Percentiles rank a stretch among this genome's conserved stretches.
Conservation (phyloP, 2,888 invertebrate genomes). For the Andrena trimmerana region DNA sequence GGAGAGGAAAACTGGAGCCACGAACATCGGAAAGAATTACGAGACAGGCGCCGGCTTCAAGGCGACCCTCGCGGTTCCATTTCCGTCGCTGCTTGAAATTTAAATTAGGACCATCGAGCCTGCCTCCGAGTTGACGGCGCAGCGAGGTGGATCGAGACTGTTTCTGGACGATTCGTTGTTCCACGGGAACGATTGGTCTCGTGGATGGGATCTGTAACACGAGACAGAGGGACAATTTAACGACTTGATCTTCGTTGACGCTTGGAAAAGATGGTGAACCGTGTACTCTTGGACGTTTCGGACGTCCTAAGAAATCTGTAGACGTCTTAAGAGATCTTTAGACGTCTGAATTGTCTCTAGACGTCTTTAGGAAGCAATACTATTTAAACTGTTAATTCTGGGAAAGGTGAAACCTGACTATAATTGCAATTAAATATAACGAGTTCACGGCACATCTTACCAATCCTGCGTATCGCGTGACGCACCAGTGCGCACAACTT, state of each 20-base stretch:
- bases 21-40: background rate
- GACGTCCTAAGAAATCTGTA: background rate
- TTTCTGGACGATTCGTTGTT: constrained; percentile 9
- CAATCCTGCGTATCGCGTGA: constrained; percentile 42
- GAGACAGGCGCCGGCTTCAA: constrained; percentile 9
- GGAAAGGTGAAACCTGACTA: background rate
- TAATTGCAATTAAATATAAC: background rate
- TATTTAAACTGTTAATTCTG: background rate
- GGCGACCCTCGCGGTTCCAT: constrained; percentile 6
- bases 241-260: constrained; percentile 36
- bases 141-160: background rate
- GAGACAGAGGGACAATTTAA: constrained; percentile 33
- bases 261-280: background rate
- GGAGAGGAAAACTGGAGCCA: background rate
- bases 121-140: background rate
- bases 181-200: background rate
- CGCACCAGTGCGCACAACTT: constrained; percentile 30
- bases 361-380: background rate
- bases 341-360: background rate
- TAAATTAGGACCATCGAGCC: background rate
- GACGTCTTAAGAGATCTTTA: too few relatives aligned
- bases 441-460: constrained; percentile 41
- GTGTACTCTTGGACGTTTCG: background rate
- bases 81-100: constrained; percentile 23
- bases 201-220: constrained; percentile 33